Evolutionary conservation across 1,140 invertebrate genomes (phyloP).

Genomic region (Tetramorium alpestre): DNA sequence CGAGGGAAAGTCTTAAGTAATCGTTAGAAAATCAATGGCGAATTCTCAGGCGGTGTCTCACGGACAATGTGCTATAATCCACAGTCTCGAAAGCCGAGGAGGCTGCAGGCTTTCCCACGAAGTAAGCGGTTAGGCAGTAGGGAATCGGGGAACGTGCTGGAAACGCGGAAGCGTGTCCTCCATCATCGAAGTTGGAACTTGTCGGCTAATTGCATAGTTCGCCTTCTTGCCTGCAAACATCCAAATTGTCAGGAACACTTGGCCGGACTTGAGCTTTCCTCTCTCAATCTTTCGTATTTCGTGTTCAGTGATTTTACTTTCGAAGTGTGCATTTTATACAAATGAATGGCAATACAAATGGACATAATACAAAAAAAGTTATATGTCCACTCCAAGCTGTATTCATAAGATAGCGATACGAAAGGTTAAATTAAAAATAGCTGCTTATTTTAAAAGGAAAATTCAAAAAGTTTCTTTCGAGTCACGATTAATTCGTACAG

Average conservation of each 20-base stretch:
- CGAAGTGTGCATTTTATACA: neutral
- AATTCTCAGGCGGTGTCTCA: constrained; percentile 59
- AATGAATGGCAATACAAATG: neutral
- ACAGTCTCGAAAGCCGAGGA: constrained; percentile 50
- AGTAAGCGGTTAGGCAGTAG: constrained; percentile 69
- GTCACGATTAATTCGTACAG: too few species aligned
- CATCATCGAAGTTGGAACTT: constrained; percentile 74
- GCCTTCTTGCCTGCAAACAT: constrained; percentile 66
- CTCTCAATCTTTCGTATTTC: constrained; percentile 21
- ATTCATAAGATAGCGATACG: neutral
- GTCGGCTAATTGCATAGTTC: constrained; percentile 75
- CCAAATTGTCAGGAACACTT: constrained; percentile 68
- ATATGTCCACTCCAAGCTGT: too few species aligned
- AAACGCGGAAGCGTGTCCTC: constrained; percentile 70
- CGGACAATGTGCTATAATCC: constrained; percentile 65
- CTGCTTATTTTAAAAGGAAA: neutral
- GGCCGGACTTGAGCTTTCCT: constrained; percentile 33
- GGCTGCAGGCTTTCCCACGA: constrained; percentile 71
- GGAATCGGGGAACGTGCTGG: constrained; percentile 64
- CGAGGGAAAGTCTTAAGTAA: constrained; percentile 14
- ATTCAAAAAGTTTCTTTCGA: neutral
- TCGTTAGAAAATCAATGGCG: constrained; percentile 60
- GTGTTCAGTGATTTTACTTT: neutral
- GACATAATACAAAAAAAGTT: neutral
- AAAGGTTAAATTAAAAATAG: neutral